Evolutionary conservation across 2,797 vertebrate species (phyloP).

Genomic region (Rhabdophis nuchalis): DNA sequence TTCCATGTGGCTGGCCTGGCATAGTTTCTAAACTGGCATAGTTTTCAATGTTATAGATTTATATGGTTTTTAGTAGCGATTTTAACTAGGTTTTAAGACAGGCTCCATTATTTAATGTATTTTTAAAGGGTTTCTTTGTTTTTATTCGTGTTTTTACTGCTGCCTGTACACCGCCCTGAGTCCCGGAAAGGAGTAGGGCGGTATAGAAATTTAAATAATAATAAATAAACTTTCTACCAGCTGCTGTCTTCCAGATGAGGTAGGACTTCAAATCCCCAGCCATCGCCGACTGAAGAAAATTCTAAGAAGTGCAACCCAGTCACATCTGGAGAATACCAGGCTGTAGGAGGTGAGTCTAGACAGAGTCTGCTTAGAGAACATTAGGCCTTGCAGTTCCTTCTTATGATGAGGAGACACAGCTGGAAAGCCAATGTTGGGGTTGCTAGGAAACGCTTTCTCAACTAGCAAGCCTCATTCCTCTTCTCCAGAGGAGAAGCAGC

Average conservation of each 20-base stretch:
- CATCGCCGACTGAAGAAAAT: background rate
- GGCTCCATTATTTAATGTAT: too few species aligned
- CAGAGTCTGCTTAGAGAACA: background rate
- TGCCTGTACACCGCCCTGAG: too few species aligned
- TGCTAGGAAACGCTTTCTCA: constrained; percentile 28
- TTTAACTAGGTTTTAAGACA: too few species aligned
- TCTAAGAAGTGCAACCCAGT: background rate
- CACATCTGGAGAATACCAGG: background rate
- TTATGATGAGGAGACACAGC: background rate
- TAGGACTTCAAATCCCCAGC: background rate
- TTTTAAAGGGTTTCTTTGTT: too few species aligned
- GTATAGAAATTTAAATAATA: too few species aligned
- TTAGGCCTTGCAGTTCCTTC: background rate
- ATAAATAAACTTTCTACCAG: background rate
- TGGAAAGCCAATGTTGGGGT: constrained; percentile 17
- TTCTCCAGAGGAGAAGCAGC: constrained; percentile 24
- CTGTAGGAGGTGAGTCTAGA: background rate
- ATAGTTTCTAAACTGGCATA: too few species aligned
- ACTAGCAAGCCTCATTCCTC: constrained; percentile 35
- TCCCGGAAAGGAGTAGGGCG: too few species aligned
- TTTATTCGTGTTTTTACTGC: too few species aligned
- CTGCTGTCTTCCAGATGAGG: background rate
- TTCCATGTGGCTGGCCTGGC: too few species aligned
- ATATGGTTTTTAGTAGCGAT: too few species aligned
- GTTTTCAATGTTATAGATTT: too few species aligned